A percentile compares a stretch with the other conserved stretches of the same genome.
phyloP scores from a whole-genome alignment of 1,140 invertebrate genomes.

The Nautilus pompilius region DNA sequence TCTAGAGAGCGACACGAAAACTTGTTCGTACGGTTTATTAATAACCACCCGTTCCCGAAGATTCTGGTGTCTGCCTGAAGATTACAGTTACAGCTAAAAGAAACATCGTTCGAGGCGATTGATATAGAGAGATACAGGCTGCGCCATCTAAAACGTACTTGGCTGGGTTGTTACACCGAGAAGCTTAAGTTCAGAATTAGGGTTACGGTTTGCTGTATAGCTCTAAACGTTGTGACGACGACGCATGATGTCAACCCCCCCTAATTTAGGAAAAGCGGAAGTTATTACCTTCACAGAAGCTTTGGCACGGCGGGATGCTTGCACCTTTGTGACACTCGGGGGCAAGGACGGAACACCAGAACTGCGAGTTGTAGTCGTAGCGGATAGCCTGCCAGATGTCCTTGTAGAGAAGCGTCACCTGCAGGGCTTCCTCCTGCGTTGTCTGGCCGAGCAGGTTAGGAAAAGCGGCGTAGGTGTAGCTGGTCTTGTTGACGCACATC shows the following conservation, averaged over 20 bases:
- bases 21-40: no score
- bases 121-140: no score
- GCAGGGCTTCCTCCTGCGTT: conserved; percentile 13
- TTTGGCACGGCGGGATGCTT: conserved; percentile 25
- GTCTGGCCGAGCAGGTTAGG: conserved; percentile 29
- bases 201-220: neutral
- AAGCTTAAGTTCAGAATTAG: no score
- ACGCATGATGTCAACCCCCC: neutral
- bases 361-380: conserved; percentile 21
- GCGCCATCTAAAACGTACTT: no score
- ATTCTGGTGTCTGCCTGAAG: no score
- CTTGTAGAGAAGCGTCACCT: conserved; percentile 4
- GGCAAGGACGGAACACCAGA: conserved; percentile 23
- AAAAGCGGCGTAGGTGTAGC: conserved; percentile 21
- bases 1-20: no score
- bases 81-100: no score
- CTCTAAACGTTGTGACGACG: neutral
- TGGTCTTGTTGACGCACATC: conserved; percentile 23
- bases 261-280: neutral
- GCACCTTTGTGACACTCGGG: conserved; percentile 23
- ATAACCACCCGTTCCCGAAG: no score
- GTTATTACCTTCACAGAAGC: conserved; percentile 21
- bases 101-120: no score
- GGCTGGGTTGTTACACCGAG: no score
- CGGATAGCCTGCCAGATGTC: conserved; percentile 6